A percentile compares a stretch with the other conserved stretches of the same genome.
phyloP scores from a whole-genome alignment of 1,140 invertebrate species.

The Nasonia longicornis region DNA sequence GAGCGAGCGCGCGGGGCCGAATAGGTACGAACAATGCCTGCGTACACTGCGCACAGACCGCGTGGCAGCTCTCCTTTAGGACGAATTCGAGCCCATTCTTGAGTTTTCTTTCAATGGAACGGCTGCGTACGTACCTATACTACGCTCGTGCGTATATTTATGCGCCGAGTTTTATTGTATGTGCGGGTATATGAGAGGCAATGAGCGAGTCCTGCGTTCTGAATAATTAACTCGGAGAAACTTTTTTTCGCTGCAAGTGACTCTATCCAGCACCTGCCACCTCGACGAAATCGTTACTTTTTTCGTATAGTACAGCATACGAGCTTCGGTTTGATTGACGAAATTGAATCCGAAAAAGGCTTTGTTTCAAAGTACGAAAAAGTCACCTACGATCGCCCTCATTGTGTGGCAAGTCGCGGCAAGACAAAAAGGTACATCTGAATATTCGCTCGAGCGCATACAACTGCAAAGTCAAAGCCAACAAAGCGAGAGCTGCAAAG shows the following conservation, averaged over 20 bases:
- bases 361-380: too few relatives aligned
- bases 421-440: neutral
- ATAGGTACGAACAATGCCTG: slow-evolving; percentile 29
- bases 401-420: too few relatives aligned
- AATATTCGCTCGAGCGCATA: neutral
- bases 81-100: slow-evolving; percentile 32
- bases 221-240: slow-evolving; percentile 39
- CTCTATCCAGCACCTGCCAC: neutral
- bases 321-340: neutral
- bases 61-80: slow-evolving; percentile 4
- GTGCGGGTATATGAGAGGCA: neutral
- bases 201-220: slow-evolving; percentile 7
- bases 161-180: neutral
- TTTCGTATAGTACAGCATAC: neutral
- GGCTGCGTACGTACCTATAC: neutral
- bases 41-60: neutral
- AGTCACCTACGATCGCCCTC: too few relatives aligned
- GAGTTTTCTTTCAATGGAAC: slow-evolving; percentile 32
- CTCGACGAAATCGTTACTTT: neutral
- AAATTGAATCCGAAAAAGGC: neutral
- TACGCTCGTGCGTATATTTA: neutral
- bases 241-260: slow-evolving; percentile 1
- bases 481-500: neutral
- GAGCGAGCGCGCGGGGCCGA: neutral
- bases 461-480: neutral